These are phyloP conservation scores for Oxyruncus cristatus DNA, from an alignment of 2,113 vertebrate genomes.

Conservation along the genomic window DNA sequence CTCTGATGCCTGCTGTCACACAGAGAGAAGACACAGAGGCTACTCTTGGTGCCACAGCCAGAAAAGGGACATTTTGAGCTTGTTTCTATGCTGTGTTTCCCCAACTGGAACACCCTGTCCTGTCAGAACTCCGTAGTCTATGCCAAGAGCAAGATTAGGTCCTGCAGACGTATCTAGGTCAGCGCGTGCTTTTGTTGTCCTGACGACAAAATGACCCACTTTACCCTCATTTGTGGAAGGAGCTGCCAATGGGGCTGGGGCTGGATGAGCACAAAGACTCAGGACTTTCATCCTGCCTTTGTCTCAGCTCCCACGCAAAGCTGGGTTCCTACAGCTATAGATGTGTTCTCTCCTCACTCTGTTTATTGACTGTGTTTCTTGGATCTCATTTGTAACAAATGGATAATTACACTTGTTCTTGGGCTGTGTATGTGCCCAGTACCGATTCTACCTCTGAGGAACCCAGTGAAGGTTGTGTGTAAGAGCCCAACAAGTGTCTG, in stretches of 20 bases:
- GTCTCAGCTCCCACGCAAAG: neutral
- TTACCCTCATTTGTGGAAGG: constrained; percentile 30
- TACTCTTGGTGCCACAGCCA: neutral
- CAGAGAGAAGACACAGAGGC: neutral
- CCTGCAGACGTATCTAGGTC: constrained; percentile 39
- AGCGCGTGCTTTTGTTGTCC: constrained; percentile 43
- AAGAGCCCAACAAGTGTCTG: constrained; percentile 76
- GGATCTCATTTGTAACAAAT: neutral
- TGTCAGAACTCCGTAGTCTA: neutral
- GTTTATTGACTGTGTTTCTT: neutral
- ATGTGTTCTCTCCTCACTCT: neutral
- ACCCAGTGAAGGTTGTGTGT: constrained; percentile 51
- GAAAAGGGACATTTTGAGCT: neutral
- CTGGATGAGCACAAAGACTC: neutral
- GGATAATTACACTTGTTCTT: neutral
- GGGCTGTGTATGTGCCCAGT: neutral
- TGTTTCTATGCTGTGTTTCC: neutral
- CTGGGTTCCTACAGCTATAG: neutral
- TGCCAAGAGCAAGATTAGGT: constrained; percentile 21
- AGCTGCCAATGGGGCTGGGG: neutral
- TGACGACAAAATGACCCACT: constrained; percentile 46
- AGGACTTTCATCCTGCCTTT: neutral
- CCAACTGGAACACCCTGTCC: neutral
- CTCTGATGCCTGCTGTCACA: constrained; percentile 58
- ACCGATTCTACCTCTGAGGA: constrained; percentile 70